Conservation (phyloP, 2,797 vertebrate species). For the Microctenopoma lineatum region DNA sequence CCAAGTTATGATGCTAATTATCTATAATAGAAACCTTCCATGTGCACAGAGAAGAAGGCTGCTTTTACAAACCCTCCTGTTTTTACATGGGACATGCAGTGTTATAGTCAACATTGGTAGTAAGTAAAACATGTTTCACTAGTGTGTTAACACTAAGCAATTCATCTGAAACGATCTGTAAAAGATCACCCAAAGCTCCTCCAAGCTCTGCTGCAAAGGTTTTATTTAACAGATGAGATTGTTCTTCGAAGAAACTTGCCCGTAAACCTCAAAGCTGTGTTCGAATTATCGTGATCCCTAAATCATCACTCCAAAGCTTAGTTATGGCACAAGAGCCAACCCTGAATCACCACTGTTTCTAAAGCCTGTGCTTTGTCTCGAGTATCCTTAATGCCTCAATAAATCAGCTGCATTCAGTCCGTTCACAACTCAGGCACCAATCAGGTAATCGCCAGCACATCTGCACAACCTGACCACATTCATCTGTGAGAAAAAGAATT, state of each 20-base stretch:
- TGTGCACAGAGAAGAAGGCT: slow-evolving; percentile 5
- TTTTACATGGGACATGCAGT: background rate
- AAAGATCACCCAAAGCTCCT: slow-evolving; percentile 39
- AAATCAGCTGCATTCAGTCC: slow-evolving; percentile 2
- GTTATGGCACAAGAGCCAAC: slow-evolving; percentile 10
- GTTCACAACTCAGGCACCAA: slow-evolving; percentile 5
- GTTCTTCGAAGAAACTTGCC: slow-evolving; percentile 15
- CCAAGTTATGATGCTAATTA: slow-evolving; percentile 62
- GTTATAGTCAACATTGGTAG: background rate
- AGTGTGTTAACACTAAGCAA: slow-evolving; percentile 2
- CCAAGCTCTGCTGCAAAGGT: slow-evolving; percentile 7
- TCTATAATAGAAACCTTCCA: slow-evolving; percentile 53
- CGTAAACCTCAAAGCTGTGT: slow-evolving; percentile 35
- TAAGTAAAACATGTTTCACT: background rate
- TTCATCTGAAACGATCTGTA: slow-evolving; percentile 16
- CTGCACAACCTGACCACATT: background rate
- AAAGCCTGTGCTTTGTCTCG: slow-evolving; percentile 3
- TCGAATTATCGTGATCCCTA: slow-evolving; percentile 29
- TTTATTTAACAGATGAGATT: slow-evolving; percentile 20
- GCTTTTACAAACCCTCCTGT: slow-evolving; percentile 16
- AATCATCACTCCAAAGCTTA: slow-evolving; percentile 24
- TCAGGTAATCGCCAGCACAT: background rate
- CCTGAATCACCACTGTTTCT: background rate
- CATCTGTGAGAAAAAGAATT: background rate
- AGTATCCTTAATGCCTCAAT: slow-evolving; percentile 10